phyloP scores from a whole-genome alignment of 1,140 invertebrate species.

The Lucilia cuprina region DNA sequence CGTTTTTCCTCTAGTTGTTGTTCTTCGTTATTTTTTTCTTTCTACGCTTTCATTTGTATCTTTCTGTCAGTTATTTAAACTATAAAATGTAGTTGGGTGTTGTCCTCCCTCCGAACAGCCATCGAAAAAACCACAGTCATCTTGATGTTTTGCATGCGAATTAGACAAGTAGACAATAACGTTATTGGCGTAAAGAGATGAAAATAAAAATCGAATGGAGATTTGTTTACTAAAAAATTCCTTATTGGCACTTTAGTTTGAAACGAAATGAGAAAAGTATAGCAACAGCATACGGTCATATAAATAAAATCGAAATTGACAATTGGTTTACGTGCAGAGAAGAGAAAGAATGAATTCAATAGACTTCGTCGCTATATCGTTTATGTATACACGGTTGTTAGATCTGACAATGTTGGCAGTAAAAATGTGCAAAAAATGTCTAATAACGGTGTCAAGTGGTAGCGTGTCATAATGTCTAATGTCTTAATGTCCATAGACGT shows the following conservation, averaged over 20 bases:
- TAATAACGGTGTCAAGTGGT: too few species aligned
- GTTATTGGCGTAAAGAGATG: background rate
- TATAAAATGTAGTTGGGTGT: background rate
- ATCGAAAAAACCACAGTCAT: conserved; percentile 23
- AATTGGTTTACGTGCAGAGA: background rate
- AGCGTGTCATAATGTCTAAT: too few species aligned
- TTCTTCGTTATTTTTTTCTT: background rate
- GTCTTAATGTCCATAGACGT: too few species aligned
- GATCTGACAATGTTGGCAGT: too few species aligned
- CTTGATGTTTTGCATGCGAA: conserved; percentile 33
- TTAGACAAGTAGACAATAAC: conserved; percentile 25
- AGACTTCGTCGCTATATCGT: too few species aligned
- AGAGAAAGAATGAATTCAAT: background rate
- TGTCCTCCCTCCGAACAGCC: background rate
- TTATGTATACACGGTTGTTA: too few species aligned
- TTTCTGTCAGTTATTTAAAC: conserved; percentile 1
- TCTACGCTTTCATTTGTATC: background rate
- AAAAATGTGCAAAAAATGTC: too few species aligned
- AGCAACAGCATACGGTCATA: conserved; percentile 26
- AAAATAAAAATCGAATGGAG: background rate
- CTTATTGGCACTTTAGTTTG: conserved; percentile 19
- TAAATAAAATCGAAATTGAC: conserved; percentile 32
- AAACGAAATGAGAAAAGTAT: background rate
- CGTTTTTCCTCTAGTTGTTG: background rate
- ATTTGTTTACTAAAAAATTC: conserved; percentile 22